phyloP scores from a whole-genome alignment of 2,113 vertebrate species.

The Macrotus californicus region DNA sequence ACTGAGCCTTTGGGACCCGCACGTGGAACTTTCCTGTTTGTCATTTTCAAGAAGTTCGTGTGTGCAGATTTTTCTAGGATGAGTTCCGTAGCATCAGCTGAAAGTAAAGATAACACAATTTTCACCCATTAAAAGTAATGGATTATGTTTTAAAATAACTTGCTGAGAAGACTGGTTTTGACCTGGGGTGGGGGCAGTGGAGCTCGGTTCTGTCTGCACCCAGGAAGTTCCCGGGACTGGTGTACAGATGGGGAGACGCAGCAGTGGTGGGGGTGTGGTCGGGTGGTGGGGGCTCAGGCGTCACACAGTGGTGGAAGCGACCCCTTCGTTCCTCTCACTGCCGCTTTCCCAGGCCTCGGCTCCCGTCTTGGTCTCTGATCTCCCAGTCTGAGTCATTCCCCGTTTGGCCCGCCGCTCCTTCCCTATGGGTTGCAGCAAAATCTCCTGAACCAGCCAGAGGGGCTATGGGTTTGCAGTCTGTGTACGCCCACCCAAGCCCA shows the following conservation, averaged over 20 bases:
- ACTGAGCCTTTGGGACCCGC: fast-evolving
- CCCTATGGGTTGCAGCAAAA: fast-evolving
- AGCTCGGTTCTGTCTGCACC: not conserved
- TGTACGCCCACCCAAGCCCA: too few species aligned
- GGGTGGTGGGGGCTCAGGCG: fast-evolving
- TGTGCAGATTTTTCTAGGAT: not conserved
- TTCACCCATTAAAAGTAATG: not conserved
- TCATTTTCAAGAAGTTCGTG: not conserved
- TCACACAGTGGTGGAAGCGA: fast-evolving
- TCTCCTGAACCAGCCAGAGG: fast-evolving
- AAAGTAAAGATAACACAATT: not conserved
- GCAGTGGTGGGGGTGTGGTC: not conserved
- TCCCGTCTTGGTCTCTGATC: fast-evolving
- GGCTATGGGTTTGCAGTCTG: fast-evolving
- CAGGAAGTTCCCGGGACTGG: not conserved
- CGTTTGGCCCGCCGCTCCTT: fast-evolving
- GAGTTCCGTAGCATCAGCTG: not conserved
- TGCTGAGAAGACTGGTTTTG: too few species aligned
- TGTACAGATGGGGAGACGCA: fast-evolving
- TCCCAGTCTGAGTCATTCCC: fast-evolving
- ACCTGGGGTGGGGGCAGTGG: too few species aligned
- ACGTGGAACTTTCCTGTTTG: not conserved
- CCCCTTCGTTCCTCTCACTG: fast-evolving
- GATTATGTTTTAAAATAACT: not conserved
- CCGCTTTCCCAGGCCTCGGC: too few species aligned